Evolutionary conservation across 2,113 vertebrate genomes (phyloP).

Genomic region (Solea solea): DNA sequence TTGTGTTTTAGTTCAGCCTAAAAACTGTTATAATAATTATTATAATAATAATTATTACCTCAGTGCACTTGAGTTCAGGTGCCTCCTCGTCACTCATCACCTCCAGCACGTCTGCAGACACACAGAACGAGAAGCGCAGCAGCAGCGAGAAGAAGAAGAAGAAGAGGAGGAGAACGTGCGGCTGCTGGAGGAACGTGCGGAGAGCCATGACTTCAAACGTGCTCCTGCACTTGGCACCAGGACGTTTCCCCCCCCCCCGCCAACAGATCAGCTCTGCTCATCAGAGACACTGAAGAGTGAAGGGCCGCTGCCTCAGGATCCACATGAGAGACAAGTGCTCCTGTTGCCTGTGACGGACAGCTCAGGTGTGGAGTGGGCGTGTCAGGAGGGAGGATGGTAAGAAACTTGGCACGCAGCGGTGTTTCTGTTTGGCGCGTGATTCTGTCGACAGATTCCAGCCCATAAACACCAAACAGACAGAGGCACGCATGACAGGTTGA

Average conservation of each 20-base stretch:
- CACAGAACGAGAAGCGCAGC: not conserved
- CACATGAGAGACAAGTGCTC: too few species aligned
- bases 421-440: too few species aligned
- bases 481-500: too few species aligned
- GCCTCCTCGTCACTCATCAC: not conserved
- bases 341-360: too few species aligned
- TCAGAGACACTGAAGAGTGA: not conserved
- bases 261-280: not conserved
- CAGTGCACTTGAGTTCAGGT: constrained; percentile 34
- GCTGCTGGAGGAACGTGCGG: not conserved
- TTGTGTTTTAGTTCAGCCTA: too few species aligned
- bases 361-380: too few species aligned
- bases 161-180: not conserved
- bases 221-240: not conserved
- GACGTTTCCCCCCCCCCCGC: not conserved
- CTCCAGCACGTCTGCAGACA: constrained; percentile 18
- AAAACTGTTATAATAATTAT: too few species aligned
- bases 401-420: too few species aligned
- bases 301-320: not conserved
- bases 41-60: constrained; percentile 42
- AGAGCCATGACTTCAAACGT: constrained; percentile 30
- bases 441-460: too few species aligned
- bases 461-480: too few species aligned
- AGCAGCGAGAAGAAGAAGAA: not conserved
- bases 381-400: too few species aligned